Conservation (phyloP, 2,797 vertebrate species). For the Xenops minutus region DNA sequence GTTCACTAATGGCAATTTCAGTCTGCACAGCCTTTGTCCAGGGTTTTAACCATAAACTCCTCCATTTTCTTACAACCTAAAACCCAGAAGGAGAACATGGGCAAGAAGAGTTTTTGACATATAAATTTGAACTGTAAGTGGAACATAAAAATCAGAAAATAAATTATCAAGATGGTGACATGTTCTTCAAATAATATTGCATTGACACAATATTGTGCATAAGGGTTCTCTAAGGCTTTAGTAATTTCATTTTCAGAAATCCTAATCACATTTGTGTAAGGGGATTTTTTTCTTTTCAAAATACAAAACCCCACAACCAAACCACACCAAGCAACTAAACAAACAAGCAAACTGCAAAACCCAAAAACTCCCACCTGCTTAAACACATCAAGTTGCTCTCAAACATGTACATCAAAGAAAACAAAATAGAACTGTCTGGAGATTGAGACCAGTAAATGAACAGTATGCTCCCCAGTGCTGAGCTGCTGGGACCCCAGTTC, state of each 20-base stretch:
- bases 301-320: neutral
- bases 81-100: neutral
- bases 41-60: neutral
- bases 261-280: neutral
- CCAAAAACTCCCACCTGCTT: neutral
- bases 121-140: neutral
- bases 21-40: neutral
- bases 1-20: neutral
- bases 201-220: neutral
- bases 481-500: neutral
- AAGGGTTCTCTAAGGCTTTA: neutral
- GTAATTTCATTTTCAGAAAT: neutral
- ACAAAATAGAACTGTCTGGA: neutral
- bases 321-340: too few relatives aligned
- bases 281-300: neutral
- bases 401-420: neutral
- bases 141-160: constrained; percentile 8
- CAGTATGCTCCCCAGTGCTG: neutral
- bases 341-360: neutral
- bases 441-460: neutral
- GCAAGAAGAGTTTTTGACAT: neutral
- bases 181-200: neutral
- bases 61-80: neutral
- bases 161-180: neutral
- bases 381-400: neutral